Evolutionary conservation across 2,888 invertebrate species (phyloP), one percentile per base, ranked within the genome.

Genomic region (Epirrita christyi): DNA sequence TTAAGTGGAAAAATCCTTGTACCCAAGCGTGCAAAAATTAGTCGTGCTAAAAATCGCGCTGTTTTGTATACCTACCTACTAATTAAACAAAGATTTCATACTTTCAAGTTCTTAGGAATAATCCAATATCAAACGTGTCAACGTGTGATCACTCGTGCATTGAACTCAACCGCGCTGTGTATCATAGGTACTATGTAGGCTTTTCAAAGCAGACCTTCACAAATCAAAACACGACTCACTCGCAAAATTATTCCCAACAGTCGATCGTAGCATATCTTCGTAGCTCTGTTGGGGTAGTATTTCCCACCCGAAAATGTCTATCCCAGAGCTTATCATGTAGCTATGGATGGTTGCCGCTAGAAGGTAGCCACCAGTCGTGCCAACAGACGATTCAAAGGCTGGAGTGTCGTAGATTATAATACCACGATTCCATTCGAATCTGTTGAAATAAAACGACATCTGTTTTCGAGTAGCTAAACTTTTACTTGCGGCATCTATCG

Each of bases 361-460:
- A 14, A 97, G 90, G 68, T 94, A 95, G 68, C 98, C 98, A 6
- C 96, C 96, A 61, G 94, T 93, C 9, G 89, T 87, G 0, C 97
- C 97, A 6, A 94, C 95, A 0, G 94, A 89, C 68, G 94, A 93
- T 41, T 89, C 85, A 71, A 95, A 95, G 0, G 96, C 96, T 59
- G 95, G 92, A 9, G 94, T 94, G 68, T 97, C 96, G 83, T 97
- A 97, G 65, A 98, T 86, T 55, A 97, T 87, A 41, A 95, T 94
- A 0, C 95, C 90, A 67, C 94, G 95, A 6, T 87, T 89, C 97
- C 97, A 97, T 36, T 92, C 86, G 80, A 94, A 94, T 75, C 97
- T 97, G 86, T 68, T 59, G 62, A 67, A 21, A 62, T 28, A 42
- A 32, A 59, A 59, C 64, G 78, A 69, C 79, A 82, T 83, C 86